phyloP scores from a whole-genome alignment of 2,888 invertebrate species.

The Callosobruchus maculatus region DNA sequence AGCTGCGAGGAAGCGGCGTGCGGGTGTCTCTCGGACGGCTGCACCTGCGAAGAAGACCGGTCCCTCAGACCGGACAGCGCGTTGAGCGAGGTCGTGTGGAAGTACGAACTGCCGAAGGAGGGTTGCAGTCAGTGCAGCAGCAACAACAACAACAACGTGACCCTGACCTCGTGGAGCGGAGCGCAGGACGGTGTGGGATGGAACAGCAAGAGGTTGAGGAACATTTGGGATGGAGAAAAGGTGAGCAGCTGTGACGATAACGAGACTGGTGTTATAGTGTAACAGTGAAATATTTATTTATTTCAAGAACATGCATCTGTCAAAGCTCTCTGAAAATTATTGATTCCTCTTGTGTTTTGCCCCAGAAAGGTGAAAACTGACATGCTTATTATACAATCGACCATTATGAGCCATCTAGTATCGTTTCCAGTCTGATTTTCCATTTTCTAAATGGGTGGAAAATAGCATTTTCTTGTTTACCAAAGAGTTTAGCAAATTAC shows the following conservation, averaged over 20 bases:
- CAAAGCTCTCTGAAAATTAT: too few species aligned
- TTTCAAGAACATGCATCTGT: too few species aligned
- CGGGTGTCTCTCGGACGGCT: background rate
- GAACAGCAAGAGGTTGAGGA: conserved; percentile 30
- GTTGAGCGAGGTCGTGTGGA: conserved; percentile 36
- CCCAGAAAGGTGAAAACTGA: too few species aligned
- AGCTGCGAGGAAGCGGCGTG: background rate
- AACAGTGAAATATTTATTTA: too few species aligned
- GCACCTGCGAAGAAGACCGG: conserved; percentile 10
- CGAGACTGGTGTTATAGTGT: too few species aligned
- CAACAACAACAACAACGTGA: conserved; percentile 30
- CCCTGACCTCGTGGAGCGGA: conserved; percentile 2
- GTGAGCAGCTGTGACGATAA: conserved; percentile 20
- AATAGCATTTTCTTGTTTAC: too few species aligned
- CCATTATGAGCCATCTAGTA: too few species aligned
- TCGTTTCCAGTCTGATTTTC: too few species aligned
- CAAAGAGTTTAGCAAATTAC: too few species aligned
- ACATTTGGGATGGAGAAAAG: conserved; percentile 46
- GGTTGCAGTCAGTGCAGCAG: conserved; percentile 49
- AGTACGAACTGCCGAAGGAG: conserved; percentile 28
- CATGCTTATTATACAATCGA: too few species aligned
- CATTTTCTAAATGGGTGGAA: too few species aligned
- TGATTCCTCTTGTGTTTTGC: too few species aligned
- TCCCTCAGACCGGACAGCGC: conserved; percentile 16
- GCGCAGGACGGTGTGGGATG: conserved; percentile 17